Percentiles rank a stretch among this genome's conserved stretches.
Evolutionary conservation across 2,113 vertebrate genomes (phyloP).

Genomic region (Jacana jacana): DNA sequence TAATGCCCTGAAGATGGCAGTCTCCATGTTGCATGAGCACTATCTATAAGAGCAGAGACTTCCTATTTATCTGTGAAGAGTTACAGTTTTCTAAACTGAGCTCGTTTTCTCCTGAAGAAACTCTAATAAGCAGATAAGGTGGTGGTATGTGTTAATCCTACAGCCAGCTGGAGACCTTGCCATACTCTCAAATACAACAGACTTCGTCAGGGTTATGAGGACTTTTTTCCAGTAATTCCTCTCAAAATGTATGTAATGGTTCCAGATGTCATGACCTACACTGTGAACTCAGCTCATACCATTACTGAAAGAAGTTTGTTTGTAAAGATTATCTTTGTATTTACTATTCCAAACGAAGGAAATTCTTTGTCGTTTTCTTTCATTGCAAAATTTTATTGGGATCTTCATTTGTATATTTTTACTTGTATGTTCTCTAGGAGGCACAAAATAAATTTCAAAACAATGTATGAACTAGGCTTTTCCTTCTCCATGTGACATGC

Average conservation of each 20-base stretch:
- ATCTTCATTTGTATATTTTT: conserved; percentile 45
- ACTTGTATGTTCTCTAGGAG: not conserved
- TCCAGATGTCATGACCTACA: not conserved
- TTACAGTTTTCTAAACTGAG: not conserved
- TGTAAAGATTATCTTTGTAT: conserved; percentile 26
- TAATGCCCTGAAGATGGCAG: not conserved
- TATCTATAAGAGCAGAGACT: not conserved
- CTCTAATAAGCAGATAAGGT: not conserved
- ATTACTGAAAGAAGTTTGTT: not conserved
- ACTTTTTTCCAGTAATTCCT: not conserved
- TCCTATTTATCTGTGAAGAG: not conserved
- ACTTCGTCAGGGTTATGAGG: not conserved
- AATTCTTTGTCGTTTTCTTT: conserved; percentile 3
- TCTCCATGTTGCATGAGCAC: not conserved
- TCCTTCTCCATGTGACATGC: not conserved
- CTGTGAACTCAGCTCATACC: not conserved
- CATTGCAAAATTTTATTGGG: conserved; percentile 21
- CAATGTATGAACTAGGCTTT: not conserved
- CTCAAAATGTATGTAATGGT: not conserved
- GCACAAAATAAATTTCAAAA: not conserved
- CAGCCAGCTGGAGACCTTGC: not conserved
- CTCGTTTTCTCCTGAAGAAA: not conserved
- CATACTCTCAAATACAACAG: not conserved
- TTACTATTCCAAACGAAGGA: conserved; percentile 46
- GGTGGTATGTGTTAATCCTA: not conserved